These are phyloP conservation scores for Helleia helle DNA, from an alignment of 2,888 invertebrate species.

Conservation along the genomic window DNA sequence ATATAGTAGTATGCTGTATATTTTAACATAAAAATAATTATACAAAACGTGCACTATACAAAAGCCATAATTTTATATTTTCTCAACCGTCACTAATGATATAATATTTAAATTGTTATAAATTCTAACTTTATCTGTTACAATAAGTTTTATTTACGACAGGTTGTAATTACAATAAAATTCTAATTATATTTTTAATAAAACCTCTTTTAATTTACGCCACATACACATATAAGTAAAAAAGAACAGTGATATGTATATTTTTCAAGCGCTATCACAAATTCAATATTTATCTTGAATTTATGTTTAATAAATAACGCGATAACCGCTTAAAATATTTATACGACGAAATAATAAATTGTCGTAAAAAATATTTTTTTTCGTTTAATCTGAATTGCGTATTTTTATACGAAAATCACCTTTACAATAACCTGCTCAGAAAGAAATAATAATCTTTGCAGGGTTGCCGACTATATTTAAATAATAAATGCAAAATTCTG, in stretches of 20 bases:
- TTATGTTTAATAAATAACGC: slow-evolving; percentile 41
- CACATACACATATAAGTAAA: no score
- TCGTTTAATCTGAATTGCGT: background rate
- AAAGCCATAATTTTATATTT: background rate
- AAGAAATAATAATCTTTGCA: no score
- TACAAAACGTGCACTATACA: no score
- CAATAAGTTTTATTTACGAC: no score
- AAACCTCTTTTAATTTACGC: no score
- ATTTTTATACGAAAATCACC: background rate
- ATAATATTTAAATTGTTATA: slow-evolving; percentile 1
- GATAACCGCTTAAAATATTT: slow-evolving; percentile 4
- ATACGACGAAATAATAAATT: background rate
- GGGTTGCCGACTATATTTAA: background rate
- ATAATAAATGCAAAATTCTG: no score
- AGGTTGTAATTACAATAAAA: no score
- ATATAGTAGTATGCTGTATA: no score
- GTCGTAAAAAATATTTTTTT: background rate
- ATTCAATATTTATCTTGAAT: slow-evolving; percentile 55
- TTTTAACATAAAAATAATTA: no score
- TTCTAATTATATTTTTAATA: no score
- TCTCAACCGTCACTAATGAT: slow-evolving; percentile 2
- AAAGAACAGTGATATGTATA: no score
- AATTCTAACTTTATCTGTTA: background rate
- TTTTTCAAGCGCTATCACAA: slow-evolving; percentile 48
- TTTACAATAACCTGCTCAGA: no score